phyloP scores from a whole-genome alignment of 1,140 invertebrate species.

The Bombus difficillimus region DNA sequence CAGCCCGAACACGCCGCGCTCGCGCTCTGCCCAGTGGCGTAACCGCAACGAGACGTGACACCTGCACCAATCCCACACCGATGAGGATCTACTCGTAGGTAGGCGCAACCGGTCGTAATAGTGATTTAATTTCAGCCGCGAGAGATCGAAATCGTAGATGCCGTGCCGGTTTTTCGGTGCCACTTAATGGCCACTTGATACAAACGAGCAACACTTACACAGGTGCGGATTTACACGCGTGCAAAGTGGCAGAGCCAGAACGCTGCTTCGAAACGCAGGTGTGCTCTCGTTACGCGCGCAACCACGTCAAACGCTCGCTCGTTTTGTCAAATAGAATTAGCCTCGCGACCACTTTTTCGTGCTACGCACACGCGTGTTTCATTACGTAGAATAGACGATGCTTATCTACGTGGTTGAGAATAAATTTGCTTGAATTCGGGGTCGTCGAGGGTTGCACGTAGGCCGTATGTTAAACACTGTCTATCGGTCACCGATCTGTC shows the following conservation, averaged over 20 bases:
- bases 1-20: neutral
- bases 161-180: conserved; percentile 66
- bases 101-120: conserved; percentile 74
- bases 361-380: neutral
- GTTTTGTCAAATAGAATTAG: conserved; percentile 59
- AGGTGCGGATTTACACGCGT: neutral
- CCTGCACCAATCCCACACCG: conserved; percentile 78
- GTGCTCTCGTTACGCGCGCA: conserved; percentile 38
- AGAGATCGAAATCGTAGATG: conserved; percentile 75
- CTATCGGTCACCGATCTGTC: conserved; percentile 26
- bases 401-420: conserved; percentile 43
- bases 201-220: conserved; percentile 29
- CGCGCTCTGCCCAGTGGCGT: conserved; percentile 59
- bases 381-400: conserved; percentile 17
- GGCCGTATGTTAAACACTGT: conserved; percentile 38
- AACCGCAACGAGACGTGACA: conserved; percentile 71
- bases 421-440: conserved; percentile 48
- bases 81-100: conserved; percentile 71
- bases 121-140: conserved; percentile 78
- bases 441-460: conserved; percentile 14
- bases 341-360: conserved; percentile 52
- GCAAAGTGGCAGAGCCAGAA: neutral
- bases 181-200: conserved; percentile 78
- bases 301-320: conserved; percentile 45
- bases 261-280: conserved; percentile 32